phyloP scores from a whole-genome alignment of 2,888 invertebrate genomes.

The Eurois occulta region DNA sequence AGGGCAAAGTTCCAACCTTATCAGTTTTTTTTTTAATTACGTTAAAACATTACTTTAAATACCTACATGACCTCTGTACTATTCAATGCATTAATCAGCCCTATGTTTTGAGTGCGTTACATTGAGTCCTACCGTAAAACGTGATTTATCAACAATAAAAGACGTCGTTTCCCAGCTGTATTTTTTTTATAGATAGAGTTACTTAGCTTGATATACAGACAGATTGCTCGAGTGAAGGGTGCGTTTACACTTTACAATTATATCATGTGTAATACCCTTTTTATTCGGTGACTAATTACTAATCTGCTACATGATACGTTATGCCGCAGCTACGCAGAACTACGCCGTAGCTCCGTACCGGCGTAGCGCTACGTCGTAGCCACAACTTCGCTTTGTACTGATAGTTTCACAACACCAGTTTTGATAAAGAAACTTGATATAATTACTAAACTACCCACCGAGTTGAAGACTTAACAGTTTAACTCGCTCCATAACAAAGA shows the following conservation, averaged over 20 bases:
- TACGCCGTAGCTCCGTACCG: conserved; percentile 10
- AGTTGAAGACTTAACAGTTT: conserved; percentile 51
- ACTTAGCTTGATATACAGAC: too few relatives aligned
- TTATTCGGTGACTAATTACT: not conserved
- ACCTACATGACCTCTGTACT: not conserved
- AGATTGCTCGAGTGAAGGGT: too few relatives aligned
- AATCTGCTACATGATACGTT: not conserved
- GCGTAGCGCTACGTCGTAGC: not conserved
- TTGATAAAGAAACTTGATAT: conserved; percentile 46
- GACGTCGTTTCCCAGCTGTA: too few relatives aligned
- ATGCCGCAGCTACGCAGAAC: too few relatives aligned
- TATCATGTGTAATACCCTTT: too few relatives aligned
- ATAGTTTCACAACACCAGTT: conserved; percentile 37
- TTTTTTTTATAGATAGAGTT: too few relatives aligned
- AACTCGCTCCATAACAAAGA: conserved; percentile 53
- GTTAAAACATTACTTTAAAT: not conserved
- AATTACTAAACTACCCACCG: conserved; percentile 44
- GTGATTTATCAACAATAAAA: not conserved
- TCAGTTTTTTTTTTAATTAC: not conserved
- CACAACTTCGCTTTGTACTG: conserved; percentile 14
- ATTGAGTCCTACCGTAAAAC: not conserved
- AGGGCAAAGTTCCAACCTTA: not conserved
- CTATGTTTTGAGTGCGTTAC: not conserved
- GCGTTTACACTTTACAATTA: too few relatives aligned
- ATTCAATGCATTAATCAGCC: not conserved